Percentiles rank a stretch among this genome's conserved stretches.
Conservation (phyloP, 1,140 invertebrate species). For the Tenebrio molitor region DNA sequence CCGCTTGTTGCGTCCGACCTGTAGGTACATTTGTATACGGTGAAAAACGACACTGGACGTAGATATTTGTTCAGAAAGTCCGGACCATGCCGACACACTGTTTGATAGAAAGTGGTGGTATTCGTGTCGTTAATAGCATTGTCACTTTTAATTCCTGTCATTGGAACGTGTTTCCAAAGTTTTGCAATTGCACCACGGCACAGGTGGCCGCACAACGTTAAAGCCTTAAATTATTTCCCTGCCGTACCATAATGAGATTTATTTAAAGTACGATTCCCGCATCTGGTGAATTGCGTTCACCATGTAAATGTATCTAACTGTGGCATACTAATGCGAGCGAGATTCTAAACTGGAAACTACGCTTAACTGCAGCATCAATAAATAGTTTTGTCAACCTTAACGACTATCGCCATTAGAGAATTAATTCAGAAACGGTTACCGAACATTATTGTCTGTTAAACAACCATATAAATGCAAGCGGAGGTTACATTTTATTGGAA, state of each 20-base stretch:
- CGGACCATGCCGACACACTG: too few species aligned
- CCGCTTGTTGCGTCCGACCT: too few species aligned
- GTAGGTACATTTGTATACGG: too few species aligned
- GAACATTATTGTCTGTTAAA: conserved; percentile 41
- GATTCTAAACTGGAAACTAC: conserved; percentile 12
- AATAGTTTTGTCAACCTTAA: conserved; percentile 39
- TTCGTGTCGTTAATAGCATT: too few species aligned
- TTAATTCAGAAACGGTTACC: conserved; percentile 42
- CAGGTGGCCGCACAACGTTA: conserved; percentile 2
- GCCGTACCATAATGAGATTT: conserved; percentile 19
- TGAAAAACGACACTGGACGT: too few species aligned
- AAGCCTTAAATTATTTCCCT: conserved; percentile 21
- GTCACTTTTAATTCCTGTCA: too few species aligned
- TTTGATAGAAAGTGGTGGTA: too few species aligned
- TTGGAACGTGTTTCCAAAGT: too few species aligned
- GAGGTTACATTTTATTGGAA: conserved; percentile 25
- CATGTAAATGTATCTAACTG: conserved; percentile 20
- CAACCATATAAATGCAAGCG: conserved; percentile 34
- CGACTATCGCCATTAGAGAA: conserved; percentile 42
- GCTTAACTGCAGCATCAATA: conserved; percentile 32
- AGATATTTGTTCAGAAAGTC: too few species aligned
- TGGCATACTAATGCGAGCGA: conserved; percentile 12
- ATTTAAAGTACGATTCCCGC: conserved; percentile 22
- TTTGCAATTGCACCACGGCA: background rate
- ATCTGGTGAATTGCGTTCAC: conserved; percentile 27